These are phyloP conservation scores for Oreochromis tanganicae DNA, from an alignment of 2,113 vertebrate genomes.

Conservation along the genomic window DNA sequence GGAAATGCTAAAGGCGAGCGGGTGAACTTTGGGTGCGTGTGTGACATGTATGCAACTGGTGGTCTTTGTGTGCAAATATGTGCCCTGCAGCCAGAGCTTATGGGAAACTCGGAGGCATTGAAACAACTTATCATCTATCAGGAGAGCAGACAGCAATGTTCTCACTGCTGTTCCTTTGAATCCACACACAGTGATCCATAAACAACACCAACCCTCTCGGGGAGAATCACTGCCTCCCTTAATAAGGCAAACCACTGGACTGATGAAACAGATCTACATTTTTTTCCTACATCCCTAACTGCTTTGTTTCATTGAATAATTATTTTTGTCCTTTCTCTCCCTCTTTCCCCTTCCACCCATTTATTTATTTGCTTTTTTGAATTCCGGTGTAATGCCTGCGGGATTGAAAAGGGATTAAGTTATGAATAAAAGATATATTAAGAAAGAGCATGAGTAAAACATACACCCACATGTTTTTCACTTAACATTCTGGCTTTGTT, in stretches of 20 bases:
- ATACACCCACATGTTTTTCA: neutral
- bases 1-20: neutral
- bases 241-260: neutral
- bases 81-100: conserved; percentile 4
- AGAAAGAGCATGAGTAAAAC: neutral
- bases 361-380: neutral
- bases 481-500: conserved; percentile 7
- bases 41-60: neutral
- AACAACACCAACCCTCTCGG: neutral
- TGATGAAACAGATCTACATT: neutral
- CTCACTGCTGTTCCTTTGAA: conserved; percentile 20
- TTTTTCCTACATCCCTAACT: neutral
- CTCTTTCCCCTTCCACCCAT: neutral
- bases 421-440: neutral
- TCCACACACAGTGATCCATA: conserved; percentile 1
- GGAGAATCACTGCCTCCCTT: neutral
- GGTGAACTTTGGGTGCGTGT: neutral
- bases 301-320: neutral
- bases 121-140: conserved; percentile 19
- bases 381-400: neutral
- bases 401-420: neutral
- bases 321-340: neutral
- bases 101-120: conserved; percentile 38
- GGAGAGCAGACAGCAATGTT: conserved; percentile 32
- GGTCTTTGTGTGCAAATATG: neutral